Percentiles rank a stretch among this genome's conserved stretches.
Evolutionary conservation across 2,888 invertebrate species (phyloP).

Genomic region (Julus scandinavius): DNA sequence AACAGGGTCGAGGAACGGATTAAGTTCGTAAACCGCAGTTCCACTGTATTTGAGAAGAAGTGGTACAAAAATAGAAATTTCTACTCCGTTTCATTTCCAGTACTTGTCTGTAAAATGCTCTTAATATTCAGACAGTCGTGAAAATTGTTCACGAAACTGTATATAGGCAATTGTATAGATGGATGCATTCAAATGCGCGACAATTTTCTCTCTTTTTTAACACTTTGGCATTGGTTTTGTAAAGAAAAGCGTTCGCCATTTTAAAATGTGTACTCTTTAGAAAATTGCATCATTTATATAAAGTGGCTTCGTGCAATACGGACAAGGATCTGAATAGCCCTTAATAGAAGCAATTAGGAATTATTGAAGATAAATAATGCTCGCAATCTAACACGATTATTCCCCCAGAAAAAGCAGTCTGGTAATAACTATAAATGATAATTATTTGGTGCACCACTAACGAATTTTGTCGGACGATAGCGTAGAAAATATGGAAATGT

Average conservation of each 20-base stretch:
- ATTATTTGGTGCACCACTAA: constrained; percentile 10
- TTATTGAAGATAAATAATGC: constrained; percentile 32
- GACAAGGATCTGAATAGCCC: neutral
- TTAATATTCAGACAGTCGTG: neutral
- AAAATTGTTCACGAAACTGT: neutral
- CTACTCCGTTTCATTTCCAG: neutral
- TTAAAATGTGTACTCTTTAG: neutral
- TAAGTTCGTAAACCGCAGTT: too few species aligned
- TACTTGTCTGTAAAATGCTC: neutral
- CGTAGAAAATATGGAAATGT: constrained; percentile 11
- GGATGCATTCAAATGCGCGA: neutral
- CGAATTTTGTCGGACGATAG: neutral
- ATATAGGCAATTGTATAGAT: neutral
- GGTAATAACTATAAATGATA: constrained; percentile 1
- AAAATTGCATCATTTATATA: constrained; percentile 20
- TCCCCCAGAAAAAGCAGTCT: neutral
- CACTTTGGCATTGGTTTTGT: too few species aligned
- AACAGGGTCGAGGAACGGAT: too few species aligned
- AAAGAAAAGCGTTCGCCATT: neutral
- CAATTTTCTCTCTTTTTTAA: too few species aligned
- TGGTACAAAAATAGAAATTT: neutral
- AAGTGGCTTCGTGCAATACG: neutral
- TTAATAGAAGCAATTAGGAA: constrained; percentile 28
- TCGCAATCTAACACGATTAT: neutral
- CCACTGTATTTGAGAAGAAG: neutral